Conservation (phyloP, 2,113 vertebrate genomes). For the Eublepharis macularius region DNA sequence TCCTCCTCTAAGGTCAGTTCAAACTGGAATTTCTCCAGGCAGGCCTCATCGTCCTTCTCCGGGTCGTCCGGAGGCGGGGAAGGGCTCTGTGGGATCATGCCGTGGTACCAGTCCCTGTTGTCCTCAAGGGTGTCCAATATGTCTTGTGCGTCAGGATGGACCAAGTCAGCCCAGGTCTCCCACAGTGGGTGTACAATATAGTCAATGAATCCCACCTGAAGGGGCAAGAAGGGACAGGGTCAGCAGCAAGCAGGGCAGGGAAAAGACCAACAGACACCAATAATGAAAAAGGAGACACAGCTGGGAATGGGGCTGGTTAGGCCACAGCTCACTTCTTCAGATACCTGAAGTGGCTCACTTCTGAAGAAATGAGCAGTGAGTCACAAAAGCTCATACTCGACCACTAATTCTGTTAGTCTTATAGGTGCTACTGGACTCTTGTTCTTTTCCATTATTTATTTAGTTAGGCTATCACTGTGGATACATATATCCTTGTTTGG, state of each 20-base stretch:
- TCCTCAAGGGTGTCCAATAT: slow-evolving; percentile 92
- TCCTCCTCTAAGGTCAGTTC: slow-evolving; percentile 76
- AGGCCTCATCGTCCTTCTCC: slow-evolving; percentile 74
- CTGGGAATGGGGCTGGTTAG: neutral
- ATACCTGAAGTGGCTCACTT: no score
- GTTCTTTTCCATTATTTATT: no score
- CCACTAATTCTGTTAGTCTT: no score
- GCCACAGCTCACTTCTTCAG: no score
- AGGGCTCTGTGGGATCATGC: slow-evolving; percentile 89
- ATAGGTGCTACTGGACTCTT: no score
- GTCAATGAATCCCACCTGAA: slow-evolving; percentile 92
- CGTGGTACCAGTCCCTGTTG: slow-evolving; percentile 95
- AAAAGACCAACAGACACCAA: neutral
- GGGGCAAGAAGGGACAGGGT: neutral
- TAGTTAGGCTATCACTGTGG: no score
- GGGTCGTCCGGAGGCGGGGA: slow-evolving; percentile 79
- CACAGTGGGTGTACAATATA: slow-evolving; percentile 93
- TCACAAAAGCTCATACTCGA: no score
- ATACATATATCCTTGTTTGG: no score
- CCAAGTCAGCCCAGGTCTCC: slow-evolving; percentile 94
- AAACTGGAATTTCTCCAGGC: slow-evolving; percentile 79
- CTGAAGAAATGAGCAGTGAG: no score
- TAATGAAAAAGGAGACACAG: neutral
- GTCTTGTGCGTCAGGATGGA: slow-evolving; percentile 91
- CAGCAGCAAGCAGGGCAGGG: accelerated